Conservation (phyloP, 2,113 vertebrate genomes). For the Panthera leo region DNA sequence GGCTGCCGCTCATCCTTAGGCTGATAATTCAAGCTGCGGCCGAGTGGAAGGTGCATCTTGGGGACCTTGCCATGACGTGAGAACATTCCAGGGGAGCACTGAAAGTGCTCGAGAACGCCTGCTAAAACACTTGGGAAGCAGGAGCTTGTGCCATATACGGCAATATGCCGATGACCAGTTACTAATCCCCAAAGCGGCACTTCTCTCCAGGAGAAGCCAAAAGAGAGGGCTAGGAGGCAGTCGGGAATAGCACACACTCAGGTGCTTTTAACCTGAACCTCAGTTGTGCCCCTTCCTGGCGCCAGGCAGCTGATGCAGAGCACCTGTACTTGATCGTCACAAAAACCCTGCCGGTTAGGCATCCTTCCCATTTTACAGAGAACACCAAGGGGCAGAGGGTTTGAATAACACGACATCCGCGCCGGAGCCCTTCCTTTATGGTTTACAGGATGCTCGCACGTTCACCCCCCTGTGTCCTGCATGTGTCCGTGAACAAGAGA, state of each 20-base stretch:
- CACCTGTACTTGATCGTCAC: not conserved
- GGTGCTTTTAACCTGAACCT: not conserved
- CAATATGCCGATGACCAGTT: not conserved
- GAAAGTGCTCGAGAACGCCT: not conserved
- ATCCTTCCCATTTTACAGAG: not conserved
- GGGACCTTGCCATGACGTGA: not conserved
- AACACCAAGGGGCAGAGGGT: not conserved
- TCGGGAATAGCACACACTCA: not conserved
- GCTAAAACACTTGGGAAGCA: not conserved
- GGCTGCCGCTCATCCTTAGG: not conserved
- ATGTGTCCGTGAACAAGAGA: not conserved
- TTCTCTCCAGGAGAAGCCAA: not conserved
- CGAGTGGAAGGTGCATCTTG: not conserved
- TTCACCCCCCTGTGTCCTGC: not conserved
- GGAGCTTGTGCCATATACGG: not conserved
- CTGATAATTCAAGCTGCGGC: not conserved
- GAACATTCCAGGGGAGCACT: not conserved
- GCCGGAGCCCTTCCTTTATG: not conserved
- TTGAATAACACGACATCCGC: not conserved
- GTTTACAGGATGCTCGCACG: not conserved
- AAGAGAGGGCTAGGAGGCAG: not conserved
- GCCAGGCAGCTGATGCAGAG: not conserved
- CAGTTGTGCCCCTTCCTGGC: not conserved
- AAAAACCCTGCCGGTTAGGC: not conserved
- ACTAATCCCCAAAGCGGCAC: not conserved